Evolutionary conservation across 2,797 vertebrate genomes (phyloP).

Genomic region (Mormyrops attenuatus): DNA sequence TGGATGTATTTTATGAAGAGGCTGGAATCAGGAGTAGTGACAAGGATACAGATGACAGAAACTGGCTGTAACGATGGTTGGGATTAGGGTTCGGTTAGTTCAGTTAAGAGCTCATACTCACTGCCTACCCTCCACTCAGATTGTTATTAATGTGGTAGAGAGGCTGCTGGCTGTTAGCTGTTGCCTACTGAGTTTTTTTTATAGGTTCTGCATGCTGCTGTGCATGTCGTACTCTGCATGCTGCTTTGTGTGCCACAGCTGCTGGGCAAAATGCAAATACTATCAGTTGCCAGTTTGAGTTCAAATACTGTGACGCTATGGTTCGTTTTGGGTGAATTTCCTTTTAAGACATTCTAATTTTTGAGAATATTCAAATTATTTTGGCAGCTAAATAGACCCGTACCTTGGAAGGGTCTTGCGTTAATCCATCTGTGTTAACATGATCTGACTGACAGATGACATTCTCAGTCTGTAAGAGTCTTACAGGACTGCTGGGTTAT

Average conservation of each 20-base stretch:
- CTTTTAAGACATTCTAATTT: neutral
- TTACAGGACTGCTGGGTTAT: neutral
- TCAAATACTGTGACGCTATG: neutral
- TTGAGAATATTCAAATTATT: neutral
- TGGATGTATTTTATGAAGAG: neutral
- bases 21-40: neutral
- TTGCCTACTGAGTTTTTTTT: neutral
- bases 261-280: neutral
- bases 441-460: neutral
- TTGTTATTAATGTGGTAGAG: neutral
- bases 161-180: neutral
- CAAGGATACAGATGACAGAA: neutral
- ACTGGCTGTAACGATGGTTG: neutral
- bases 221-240: neutral
- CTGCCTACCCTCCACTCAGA: neutral
- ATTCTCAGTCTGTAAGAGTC: neutral
- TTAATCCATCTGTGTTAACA: neutral
- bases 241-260: neutral
- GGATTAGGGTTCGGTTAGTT: neutral
- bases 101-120: neutral
- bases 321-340: neutral
- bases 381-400: neutral
- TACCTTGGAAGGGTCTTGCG: neutral
- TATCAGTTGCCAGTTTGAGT: neutral
- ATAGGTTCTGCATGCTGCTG: neutral